Evolutionary conservation across 2,888 invertebrate species (phyloP), one percentile per base, ranked within the genome.

Genomic region (Drosophila subsilvestris): DNA sequence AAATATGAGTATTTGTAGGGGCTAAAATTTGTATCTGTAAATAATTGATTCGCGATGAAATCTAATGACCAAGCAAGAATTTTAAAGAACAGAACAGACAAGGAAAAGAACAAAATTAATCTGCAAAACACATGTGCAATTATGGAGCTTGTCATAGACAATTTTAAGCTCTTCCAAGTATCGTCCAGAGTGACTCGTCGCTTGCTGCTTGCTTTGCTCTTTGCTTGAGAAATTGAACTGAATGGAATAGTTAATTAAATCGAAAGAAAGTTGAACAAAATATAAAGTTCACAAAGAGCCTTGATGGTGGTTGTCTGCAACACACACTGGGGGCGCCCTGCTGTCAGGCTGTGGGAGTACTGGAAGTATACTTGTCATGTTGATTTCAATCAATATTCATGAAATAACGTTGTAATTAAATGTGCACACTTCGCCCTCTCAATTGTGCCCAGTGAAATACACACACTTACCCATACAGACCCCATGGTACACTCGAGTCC

Each of bases 371-470:
- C 18, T 55, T 53, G 68, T 67, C 65, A 76, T 49, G 63, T 63
- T 53, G 62, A 72, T 75, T 78, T 66, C 69, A 82, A 82, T 79
- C 80, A 82, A 80, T 80, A 75, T 78, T 63, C 69, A 72, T 74
- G 71, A 51, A 75, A 66, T 63, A 63, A 69, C 48, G 44, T 70
- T 63, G 67, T 77, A 69, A 74, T 79, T 75, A 71, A 67, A 75
- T 74, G 71, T 61, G 51, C 55, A 55, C 57, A 57, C 22, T 22
- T 42, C 44, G 51, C 29, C 20, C 37, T 14, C 14, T 37, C 37
- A 14, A 37, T 37, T 37, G 17, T 27, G 20, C 50, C 25, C 43
- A 32, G 50, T 14, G 1, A 32, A 14, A 54, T 44, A 44, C 50
- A 57, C 29, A 57, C 29, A 43, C 44, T 14, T 43, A 44, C 53